Conservation (phyloP, 2,113 vertebrate species). For the Odocoileus virginianus region DNA sequence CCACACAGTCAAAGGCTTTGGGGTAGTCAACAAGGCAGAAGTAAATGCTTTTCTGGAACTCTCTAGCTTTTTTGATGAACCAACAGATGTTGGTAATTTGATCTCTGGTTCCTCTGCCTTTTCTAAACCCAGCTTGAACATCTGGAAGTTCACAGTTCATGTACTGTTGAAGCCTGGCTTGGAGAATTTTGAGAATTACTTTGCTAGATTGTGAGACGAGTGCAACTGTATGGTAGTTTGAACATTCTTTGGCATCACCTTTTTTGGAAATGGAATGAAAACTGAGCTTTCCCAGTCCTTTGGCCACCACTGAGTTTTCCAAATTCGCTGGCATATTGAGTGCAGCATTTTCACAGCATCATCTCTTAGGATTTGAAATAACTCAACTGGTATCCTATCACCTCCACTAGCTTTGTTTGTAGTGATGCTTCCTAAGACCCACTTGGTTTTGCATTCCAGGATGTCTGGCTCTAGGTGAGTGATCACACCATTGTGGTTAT, state of each 20-base stretch:
- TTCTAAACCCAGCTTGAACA: not conserved
- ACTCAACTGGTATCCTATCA: not conserved
- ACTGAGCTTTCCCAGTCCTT: not conserved
- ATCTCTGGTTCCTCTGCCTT: not conserved
- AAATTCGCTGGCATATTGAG: not conserved
- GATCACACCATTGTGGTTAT: not conserved
- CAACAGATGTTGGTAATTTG: not conserved
- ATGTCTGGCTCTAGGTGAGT: not conserved
- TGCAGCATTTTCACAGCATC: not conserved
- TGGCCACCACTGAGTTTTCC: not conserved
- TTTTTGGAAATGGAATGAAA: not conserved
- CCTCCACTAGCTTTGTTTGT: not conserved
- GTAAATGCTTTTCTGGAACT: not conserved
- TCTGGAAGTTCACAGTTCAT: accelerated
- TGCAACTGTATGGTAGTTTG: not conserved
- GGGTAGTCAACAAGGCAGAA: not conserved
- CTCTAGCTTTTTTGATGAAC: not conserved
- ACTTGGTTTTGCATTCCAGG: not conserved
- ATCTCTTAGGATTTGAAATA: not conserved
- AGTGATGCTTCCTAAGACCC: not conserved
- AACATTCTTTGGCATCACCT: not conserved
- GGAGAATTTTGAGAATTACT: not conserved
- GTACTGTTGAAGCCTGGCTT: not conserved
- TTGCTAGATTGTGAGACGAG: not conserved
- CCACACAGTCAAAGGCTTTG: not conserved